phyloP scores from a whole-genome alignment of 2,888 invertebrate species.

The Lycophotia porphyrea region DNA sequence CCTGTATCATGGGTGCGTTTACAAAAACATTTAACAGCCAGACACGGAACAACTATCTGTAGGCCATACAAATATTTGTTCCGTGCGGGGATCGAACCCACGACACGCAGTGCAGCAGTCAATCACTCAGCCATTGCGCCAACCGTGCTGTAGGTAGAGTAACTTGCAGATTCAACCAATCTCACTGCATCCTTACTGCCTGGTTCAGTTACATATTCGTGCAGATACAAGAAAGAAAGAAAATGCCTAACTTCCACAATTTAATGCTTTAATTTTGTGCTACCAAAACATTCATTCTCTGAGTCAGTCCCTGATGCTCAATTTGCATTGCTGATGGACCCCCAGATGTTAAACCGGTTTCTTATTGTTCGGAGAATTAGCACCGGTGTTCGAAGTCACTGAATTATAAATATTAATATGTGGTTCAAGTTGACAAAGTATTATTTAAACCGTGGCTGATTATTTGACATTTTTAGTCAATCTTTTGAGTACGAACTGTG shows the following conservation, averaged over 20 bases:
- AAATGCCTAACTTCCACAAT: constrained; percentile 3
- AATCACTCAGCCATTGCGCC: too few relatives aligned
- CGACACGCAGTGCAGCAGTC: not conserved
- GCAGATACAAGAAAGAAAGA: not conserved
- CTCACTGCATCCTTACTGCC: not conserved
- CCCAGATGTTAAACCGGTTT: constrained; percentile 71
- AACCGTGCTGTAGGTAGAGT: not conserved
- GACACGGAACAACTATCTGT: not conserved
- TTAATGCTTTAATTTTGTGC: constrained; percentile 12
- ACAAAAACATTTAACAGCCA: not conserved
- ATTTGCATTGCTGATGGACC: constrained; percentile 79
- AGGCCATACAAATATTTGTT: not conserved
- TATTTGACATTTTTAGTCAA: not conserved
- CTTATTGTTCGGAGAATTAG: constrained; percentile 59
- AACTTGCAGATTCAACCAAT: not conserved
- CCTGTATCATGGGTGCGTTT: not conserved
- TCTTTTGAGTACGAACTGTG: constrained; percentile 11
- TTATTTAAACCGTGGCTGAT: not conserved
- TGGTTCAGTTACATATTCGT: not conserved
- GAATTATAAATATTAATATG: constrained; percentile 51
- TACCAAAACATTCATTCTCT: constrained; percentile 61
- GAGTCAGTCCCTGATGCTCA: constrained; percentile 68
- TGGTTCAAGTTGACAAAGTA: constrained; percentile 4
- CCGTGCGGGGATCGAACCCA: not conserved
- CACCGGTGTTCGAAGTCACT: constrained; percentile 43